Conservation (phyloP, 2,888 invertebrate genomes). For the Eupithecia centaureata region DNA sequence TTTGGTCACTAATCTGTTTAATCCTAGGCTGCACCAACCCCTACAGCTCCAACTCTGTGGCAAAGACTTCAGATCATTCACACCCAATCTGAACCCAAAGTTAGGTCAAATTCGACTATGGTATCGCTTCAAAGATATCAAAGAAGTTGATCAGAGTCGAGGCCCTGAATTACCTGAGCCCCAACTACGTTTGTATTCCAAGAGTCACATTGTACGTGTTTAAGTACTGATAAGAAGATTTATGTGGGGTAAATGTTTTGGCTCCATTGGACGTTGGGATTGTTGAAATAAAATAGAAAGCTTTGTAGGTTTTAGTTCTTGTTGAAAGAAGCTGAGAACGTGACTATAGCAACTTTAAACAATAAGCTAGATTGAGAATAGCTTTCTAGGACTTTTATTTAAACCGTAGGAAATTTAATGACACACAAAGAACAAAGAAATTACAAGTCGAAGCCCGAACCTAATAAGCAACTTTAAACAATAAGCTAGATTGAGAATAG, state of each 20-base stretch:
- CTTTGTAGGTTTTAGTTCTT: not conserved
- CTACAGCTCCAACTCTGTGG: not conserved
- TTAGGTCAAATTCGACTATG: not conserved
- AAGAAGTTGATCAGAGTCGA: not conserved
- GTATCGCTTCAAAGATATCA: not conserved
- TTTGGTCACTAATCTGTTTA: slow-evolving; percentile 40
- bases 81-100: not conserved
- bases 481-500: not conserved
- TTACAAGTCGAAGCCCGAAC: too few relatives aligned
- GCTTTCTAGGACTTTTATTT: not conserved
- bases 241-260: slow-evolving; percentile 32
- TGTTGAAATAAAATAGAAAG: slow-evolving; percentile 16
- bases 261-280: slow-evolving; percentile 18
- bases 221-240: slow-evolving; percentile 45
- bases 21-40: slow-evolving; percentile 37
- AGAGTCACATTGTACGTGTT: slow-evolving; percentile 42
- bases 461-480: not conserved
- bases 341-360: not conserved
- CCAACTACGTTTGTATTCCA: slow-evolving; percentile 35
- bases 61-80: not conserved
- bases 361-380: not conserved
- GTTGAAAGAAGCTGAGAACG: not conserved
- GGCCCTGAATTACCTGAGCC: slow-evolving; percentile 40
- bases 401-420: not conserved
- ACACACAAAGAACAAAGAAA: not conserved